Conservation (phyloP, 2,888 invertebrate species). For the Nomada flava region DNA sequence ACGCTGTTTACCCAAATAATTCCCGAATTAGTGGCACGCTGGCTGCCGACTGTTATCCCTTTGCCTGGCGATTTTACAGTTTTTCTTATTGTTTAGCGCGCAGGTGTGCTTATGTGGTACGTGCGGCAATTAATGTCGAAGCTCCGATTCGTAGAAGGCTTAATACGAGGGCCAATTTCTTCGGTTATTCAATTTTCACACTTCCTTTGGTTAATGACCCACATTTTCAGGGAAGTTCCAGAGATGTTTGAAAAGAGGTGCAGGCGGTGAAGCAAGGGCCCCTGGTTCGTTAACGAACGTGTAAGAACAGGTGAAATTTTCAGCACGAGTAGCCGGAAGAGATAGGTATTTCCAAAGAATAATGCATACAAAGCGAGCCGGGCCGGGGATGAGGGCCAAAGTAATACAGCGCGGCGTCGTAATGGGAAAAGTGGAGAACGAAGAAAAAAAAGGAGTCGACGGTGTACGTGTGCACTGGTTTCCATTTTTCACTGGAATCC, state of each 20-base stretch:
- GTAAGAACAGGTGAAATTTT: conserved; percentile 24
- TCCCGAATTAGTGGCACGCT: conserved; percentile 73
- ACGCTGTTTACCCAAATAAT: conserved; percentile 76
- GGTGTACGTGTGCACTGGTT: conserved; percentile 16
- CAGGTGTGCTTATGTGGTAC: background rate
- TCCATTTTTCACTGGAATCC: conserved; percentile 63
- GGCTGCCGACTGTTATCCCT: conserved; percentile 44
- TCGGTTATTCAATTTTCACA: background rate
- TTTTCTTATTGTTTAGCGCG: conserved; percentile 22
- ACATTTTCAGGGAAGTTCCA: background rate
- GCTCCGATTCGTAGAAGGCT: conserved; percentile 13
- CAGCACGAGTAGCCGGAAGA: conserved; percentile 36
- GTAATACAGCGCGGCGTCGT: conserved; percentile 55
- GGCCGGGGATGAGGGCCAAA: conserved; percentile 37
- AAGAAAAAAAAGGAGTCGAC: conserved; percentile 39
- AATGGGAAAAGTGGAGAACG: conserved; percentile 60
- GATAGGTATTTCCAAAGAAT: conserved; percentile 62
- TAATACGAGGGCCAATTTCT: background rate
- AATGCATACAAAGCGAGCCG: conserved; percentile 67
- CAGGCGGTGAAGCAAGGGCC: background rate
- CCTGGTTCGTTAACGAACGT: conserved; percentile 20
- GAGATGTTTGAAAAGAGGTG: background rate
- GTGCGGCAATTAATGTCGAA: conserved; percentile 22
- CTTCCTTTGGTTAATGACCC: background rate
- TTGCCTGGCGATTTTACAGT: conserved; percentile 40